Evolutionary conservation across 2,797 vertebrate species (phyloP).

Genomic region (Darevskia mixta): DNA sequence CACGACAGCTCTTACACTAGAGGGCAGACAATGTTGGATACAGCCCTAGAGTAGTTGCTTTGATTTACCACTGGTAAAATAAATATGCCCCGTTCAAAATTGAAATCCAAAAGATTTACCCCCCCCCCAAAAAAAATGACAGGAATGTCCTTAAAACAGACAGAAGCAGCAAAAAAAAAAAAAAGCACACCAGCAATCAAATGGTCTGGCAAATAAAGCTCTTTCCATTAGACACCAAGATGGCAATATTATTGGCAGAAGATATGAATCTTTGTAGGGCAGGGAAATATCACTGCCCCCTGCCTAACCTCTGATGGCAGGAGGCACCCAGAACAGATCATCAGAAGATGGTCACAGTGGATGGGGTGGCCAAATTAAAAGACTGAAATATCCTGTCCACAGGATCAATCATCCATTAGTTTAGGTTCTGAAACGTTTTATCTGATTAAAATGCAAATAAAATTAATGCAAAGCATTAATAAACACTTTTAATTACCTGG

Average conservation of each 20-base stretch:
- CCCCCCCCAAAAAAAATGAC: not conserved
- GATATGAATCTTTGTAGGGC: not conserved
- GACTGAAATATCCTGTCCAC: too few species aligned
- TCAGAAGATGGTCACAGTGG: not conserved
- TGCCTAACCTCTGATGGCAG: too few species aligned
- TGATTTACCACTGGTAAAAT: not conserved
- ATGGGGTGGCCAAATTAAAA: not conserved
- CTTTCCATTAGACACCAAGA: not conserved
- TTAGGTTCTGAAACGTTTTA: not conserved
- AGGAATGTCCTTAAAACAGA: too few species aligned
- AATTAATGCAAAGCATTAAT: not conserved
- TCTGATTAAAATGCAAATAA: slow-evolving; percentile 14
- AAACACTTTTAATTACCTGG: slow-evolving; percentile 80
- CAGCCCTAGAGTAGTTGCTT: too few species aligned
- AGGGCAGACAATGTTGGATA: too few species aligned
- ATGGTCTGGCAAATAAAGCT: not conserved
- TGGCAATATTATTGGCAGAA: not conserved
- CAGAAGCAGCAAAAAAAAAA: too few species aligned
- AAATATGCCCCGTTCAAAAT: not conserved
- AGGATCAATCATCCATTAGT: not conserved
- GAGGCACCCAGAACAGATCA: too few species aligned
- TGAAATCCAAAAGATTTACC: not conserved
- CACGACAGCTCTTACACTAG: too few species aligned
- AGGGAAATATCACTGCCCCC: not conserved
- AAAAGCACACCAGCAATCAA: not conserved